Percentiles rank a stretch among this genome's conserved stretches.
These are phyloP conservation scores for Silurus glanis DNA, from an alignment of 2,113 vertebrate species.

Conservation along the genomic window DNA sequence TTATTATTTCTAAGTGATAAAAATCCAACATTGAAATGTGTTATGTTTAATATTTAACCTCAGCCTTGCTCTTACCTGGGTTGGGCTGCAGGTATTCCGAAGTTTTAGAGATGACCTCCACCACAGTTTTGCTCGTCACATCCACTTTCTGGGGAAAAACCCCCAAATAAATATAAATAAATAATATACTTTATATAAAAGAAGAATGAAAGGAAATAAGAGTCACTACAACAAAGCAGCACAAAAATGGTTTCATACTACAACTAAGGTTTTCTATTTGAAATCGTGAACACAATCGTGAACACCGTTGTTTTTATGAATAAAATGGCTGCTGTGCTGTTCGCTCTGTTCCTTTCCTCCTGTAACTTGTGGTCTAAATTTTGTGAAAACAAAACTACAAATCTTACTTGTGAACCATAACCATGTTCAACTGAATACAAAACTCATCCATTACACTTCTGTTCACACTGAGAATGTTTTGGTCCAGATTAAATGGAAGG, in stretches of 20 bases:
- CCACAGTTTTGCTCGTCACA: slow-evolving; percentile 92
- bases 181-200: too few relatives aligned
- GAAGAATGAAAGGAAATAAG: background rate
- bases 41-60: background rate
- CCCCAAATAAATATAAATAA: background rate
- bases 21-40: background rate
- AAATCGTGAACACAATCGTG: background rate
- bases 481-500: too few relatives aligned
- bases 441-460: too few relatives aligned
- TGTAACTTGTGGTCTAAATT: too few relatives aligned
- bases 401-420: too few relatives aligned
- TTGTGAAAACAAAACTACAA: too few relatives aligned
- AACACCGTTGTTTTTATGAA: background rate
- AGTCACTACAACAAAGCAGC: background rate
- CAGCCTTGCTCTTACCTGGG: slow-evolving; percentile 78
- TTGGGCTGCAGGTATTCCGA: slow-evolving; percentile 98
- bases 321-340: background rate
- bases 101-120: slow-evolving; percentile 92
- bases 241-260: background rate
- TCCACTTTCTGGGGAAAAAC: slow-evolving; percentile 86
- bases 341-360: too few relatives aligned
- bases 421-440: too few relatives aligned
- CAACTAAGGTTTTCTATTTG: background rate
- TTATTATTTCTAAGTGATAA: background rate
- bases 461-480: too few relatives aligned